Evolutionary conservation across 2,888 invertebrate genomes (phyloP).

Genomic region (Pycnomerus fuliginosus): DNA sequence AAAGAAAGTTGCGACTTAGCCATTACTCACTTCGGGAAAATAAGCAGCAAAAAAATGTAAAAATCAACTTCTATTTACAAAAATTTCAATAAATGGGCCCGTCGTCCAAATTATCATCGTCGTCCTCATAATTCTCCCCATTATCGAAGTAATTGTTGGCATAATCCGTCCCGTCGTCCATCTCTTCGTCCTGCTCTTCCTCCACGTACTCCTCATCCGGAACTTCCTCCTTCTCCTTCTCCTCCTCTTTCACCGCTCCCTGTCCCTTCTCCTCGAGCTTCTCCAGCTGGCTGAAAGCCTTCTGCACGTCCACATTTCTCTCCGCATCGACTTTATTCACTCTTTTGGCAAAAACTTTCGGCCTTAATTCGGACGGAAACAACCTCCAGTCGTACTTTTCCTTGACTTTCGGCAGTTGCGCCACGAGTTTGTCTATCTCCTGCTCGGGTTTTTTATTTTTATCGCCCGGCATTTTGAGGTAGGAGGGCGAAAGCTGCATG

Average conservation of each 20-base stretch:
- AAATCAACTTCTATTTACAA: too few relatives aligned
- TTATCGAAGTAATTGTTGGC: constrained; percentile 86
- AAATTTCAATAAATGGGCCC: too few relatives aligned
- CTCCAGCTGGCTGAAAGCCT: constrained; percentile 56
- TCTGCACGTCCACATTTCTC: constrained; percentile 35
- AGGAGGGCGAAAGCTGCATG: constrained; percentile 67
- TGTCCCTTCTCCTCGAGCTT: constrained; percentile 62
- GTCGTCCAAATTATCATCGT: constrained; percentile 84
- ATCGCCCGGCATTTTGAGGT: constrained; percentile 56
- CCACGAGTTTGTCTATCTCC: constrained; percentile 60
- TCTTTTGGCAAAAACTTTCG: constrained; percentile 53
- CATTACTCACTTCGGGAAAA: too few relatives aligned
- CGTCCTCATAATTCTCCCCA: constrained; percentile 83
- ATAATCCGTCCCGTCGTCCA: constrained; percentile 88
- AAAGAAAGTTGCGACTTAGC: too few relatives aligned
- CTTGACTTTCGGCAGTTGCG: constrained; percentile 51
- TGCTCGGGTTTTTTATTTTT: constrained; percentile 57
- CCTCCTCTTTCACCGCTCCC: constrained; percentile 48
- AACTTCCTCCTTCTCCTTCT: constrained; percentile 56
- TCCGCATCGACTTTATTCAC: constrained; percentile 34
- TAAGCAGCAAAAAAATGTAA: too few relatives aligned
- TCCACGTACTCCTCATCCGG: constrained; percentile 61
- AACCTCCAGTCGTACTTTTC: constrained; percentile 61
- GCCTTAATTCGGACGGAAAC: constrained; percentile 64
- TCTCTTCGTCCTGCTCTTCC: constrained; percentile 75